Base-by-base conservation (phyloP, 2,113 vertebrate species). In the Hyperoodon ampullatus region DNA sequence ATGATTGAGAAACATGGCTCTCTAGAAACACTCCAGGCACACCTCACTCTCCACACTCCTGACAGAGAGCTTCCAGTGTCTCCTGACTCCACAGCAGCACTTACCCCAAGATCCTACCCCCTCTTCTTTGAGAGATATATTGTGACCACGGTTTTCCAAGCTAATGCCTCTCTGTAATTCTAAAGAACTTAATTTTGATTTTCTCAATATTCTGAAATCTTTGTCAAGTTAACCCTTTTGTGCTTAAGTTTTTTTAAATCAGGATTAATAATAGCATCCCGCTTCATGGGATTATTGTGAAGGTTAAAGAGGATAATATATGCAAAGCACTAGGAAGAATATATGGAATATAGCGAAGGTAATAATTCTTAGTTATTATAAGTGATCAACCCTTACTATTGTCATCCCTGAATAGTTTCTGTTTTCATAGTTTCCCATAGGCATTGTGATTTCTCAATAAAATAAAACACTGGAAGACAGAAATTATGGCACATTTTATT, bases 51-150 rank as follows among this genome's bases (percentile, higher is more conserved):
- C 30, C 16, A 14, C 3, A 2, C 24, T 24, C 30, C 15, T 26
- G 3, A 24, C 0, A 0, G 10, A 28, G n/a, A 26, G 7, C 47
- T 16, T 12, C 14, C 39, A 55, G 1, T 39, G 11, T 2, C 15
- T 55, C 28, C 44, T 16, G 8, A 50, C 1, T 65, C 21, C 21
- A 5, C 13, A 5, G 19, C 9, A 14, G 4, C 18, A 2, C n/a
- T 1, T 30, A 3, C 3, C 0, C 0, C 24, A 7, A 21, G 7
- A 39, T 50, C 4, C 18, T 47, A 14, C 0, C 6, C 0, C 28
- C 2, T 3, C n/a, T 81, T 60, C 1, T 8, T 12, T 23, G 30
- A 50, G 35, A 68, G n/a, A 8, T 6, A 30, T 13, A 26, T 6
- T 50, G 16, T 42, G 78, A n/a, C 1, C 28, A 18, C 8, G 21